A percentile compares a stretch with the other conserved stretches of the same genome.
phyloP scores from a whole-genome alignment of 2,113 vertebrate genomes.

The Butorides virescens region DNA sequence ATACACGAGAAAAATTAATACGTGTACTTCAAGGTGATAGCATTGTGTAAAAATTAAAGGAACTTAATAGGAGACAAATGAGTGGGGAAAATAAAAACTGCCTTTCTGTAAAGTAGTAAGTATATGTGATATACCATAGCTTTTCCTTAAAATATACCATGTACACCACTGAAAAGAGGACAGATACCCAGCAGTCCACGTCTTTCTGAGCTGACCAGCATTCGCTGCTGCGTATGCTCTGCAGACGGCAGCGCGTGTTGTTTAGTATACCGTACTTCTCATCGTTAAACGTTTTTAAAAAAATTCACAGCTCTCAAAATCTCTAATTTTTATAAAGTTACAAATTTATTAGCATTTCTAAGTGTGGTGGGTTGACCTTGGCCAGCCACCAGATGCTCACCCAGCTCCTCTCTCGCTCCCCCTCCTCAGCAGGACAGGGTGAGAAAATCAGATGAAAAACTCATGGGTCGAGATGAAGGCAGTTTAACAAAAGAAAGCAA shows the following conservation, averaged over 20 bases:
- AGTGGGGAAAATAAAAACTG: neutral
- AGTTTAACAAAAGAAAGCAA: neutral
- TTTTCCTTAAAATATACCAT: neutral
- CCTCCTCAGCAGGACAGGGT: neutral
- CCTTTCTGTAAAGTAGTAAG: neutral
- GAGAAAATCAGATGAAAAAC: neutral
- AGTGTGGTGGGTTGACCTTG: neutral
- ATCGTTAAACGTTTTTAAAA: neutral
- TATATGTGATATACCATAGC: neutral
- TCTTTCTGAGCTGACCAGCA: neutral
- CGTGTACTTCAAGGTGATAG: rapidly evolving
- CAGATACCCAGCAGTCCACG: neutral
- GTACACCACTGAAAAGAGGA: neutral
- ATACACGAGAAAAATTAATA: neutral
- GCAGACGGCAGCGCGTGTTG: neutral
- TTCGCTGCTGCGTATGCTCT: neutral
- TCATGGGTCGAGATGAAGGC: rapidly evolving
- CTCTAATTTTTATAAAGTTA: neutral
- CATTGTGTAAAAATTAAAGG: neutral
- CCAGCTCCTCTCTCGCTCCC: neutral
- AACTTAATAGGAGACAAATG: neutral
- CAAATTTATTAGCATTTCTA: neutral
- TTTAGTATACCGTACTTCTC: neutral
- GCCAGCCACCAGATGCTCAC: rapidly evolving
- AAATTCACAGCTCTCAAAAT: neutral